Evolutionary conservation across 2,888 invertebrate genomes (phyloP).

Genomic region (Parnassius apollo): DNA sequence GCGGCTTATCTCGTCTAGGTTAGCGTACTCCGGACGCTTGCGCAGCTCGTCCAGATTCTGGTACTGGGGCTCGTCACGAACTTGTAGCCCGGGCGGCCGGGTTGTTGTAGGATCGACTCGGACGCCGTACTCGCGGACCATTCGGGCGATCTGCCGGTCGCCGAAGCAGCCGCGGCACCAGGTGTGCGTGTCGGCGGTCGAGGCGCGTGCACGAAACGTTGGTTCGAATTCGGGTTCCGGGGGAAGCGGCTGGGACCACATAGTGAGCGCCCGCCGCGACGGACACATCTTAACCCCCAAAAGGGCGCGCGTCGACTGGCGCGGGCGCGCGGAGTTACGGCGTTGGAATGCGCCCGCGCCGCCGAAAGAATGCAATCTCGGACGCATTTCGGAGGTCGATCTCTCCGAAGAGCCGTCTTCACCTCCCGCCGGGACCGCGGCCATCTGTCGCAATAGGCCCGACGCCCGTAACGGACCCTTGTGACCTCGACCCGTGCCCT

Average conservation of each 20-base stretch:
- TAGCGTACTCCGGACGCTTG: conserved; percentile 75
- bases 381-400: conserved; percentile 82
- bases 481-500: conserved; percentile 61
- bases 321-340: conserved; percentile 70
- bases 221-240: conserved; percentile 58
- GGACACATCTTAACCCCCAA: conserved; percentile 81
- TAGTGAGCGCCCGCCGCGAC: conserved; percentile 76
- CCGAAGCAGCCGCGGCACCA: conserved; percentile 59
- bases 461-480: conserved; percentile 64
- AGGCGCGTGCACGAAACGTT: conserved; percentile 62
- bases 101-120: conserved; percentile 64
- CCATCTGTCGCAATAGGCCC: conserved; percentile 76
- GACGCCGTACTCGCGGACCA: conserved; percentile 72
- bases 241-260: conserved; percentile 78
- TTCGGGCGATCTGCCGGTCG: conserved; percentile 61
- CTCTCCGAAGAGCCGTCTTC: conserved; percentile 75
- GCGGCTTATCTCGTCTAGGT: conserved; percentile 75
- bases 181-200: conserved; percentile 53
- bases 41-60: conserved; percentile 73
- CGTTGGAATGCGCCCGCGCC: conserved; percentile 79
- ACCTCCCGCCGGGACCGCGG: conserved; percentile 67
- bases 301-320: conserved; percentile 80
- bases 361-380: conserved; percentile 82
- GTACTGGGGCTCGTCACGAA: conserved; percentile 73
- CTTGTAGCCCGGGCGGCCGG: conserved; percentile 62